Evolutionary conservation across 2,797 vertebrate genomes (phyloP).

Genomic region (Syndactyla subalaris): DNA sequence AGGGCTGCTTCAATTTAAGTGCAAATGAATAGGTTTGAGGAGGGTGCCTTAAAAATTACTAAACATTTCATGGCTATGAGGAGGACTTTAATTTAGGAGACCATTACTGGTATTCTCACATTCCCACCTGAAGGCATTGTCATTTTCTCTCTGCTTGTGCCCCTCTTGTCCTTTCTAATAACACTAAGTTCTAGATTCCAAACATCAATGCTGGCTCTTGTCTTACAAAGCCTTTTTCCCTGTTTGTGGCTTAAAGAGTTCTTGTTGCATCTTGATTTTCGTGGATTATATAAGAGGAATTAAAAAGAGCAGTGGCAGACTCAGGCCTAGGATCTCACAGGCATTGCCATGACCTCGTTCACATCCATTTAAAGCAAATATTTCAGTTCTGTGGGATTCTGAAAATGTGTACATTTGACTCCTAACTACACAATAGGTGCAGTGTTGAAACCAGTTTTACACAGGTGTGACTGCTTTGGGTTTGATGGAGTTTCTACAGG

Average conservation of each 20-base stretch:
- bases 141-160: background rate
- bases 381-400: background rate
- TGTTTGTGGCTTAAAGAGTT: background rate
- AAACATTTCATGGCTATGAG: background rate
- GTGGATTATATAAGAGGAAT: background rate
- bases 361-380: background rate
- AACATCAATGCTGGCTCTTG: background rate
- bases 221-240: background rate
- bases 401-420: background rate
- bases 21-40: background rate
- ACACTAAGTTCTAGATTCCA: background rate
- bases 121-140: background rate
- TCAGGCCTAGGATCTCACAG: background rate
- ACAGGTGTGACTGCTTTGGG: background rate
- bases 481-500: background rate
- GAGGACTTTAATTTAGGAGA: background rate
- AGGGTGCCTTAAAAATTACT: background rate
- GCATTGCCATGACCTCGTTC: accelerated
- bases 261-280: background rate
- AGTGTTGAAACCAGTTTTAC: background rate
- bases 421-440: background rate
- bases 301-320: background rate
- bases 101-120: background rate
- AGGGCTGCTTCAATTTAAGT: background rate
- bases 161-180: background rate